Evolutionary conservation across 2,888 invertebrate species (phyloP), one percentile per base, ranked within the genome.

Genomic region (Sturmia bella): DNA sequence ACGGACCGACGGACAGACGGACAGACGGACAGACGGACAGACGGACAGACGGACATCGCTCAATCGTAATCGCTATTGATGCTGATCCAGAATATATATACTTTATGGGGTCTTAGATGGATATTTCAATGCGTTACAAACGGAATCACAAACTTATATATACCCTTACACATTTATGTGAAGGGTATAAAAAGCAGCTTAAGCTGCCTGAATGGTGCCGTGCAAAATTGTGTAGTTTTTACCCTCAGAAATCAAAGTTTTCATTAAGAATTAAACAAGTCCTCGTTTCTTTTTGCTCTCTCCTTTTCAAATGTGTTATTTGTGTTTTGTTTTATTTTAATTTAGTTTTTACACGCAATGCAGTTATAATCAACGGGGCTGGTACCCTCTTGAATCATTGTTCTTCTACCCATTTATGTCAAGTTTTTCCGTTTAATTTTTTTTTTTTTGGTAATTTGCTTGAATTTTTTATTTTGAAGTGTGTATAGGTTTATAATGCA

Each of bases 281-380:
- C 9, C 7, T 57, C 37, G 52, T 54, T 57, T 50, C 15, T 52
- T 19, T 9, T 48, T 43, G 15, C 21, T 21, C 48, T 4, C 56
- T 56, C 41, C 48, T 66, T 70, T 59, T 45, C 68, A 63, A 0
- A 41, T 41, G 39, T 57, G 24, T 66, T 52, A 7, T 17, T 56
- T 39, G n/a, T 39, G 1, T 24, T 13, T 52, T 50, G 15, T 72
- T 63, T 32, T 17, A 76, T 45, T 78, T 78, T 82, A 78, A 78
- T 78, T 66, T 66, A 78, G 74, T 82, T 82, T 66, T 70, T 45
- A 43, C 82, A 82, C 82, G 82, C 82, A 82, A 82, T 78, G 82
- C 82, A 82, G 82, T 75, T 78, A 43, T 75, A 75, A 78, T 66
- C 48, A 76, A 54, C 37, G 3, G 37, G 24, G 45, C 56, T 21